Evolutionary conservation across 35 echinoderm and acorn worm genomes (phyloP).

Genomic region (Apostichopus japonicus): DNA sequence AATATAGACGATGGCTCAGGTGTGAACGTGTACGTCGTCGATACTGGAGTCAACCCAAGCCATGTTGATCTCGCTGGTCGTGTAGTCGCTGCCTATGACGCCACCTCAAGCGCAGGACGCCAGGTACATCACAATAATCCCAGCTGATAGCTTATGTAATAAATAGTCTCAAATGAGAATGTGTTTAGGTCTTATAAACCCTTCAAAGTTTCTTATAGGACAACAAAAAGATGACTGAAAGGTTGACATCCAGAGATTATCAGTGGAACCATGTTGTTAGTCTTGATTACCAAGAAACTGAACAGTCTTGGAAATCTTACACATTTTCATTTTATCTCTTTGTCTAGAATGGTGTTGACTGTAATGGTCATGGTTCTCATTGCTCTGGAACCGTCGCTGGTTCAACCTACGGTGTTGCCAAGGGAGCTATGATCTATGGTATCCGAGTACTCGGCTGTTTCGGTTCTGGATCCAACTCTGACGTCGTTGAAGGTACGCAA

Average conservation of each 20-base stretch:
- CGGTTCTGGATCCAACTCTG: slow-evolving; percentile 62
- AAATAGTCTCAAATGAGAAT: too few species aligned
- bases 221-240: too few species aligned
- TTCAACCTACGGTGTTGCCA: slow-evolving; percentile 74
- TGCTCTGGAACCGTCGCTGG: slow-evolving; percentile 61
- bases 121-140: not conserved
- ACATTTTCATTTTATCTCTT: too few species aligned
- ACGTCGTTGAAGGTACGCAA: slow-evolving; percentile 43
- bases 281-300: too few species aligned
- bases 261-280: too few species aligned
- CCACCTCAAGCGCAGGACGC: slow-evolving; percentile 9
- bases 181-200: too few species aligned
- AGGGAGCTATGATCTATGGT: slow-evolving; percentile 67
- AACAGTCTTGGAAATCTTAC: too few species aligned
- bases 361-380: too few species aligned
- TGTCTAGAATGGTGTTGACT: too few species aligned
- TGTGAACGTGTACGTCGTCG: slow-evolving; percentile 84
- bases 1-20: slow-evolving; percentile 65
- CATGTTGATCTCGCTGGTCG: slow-evolving; percentile 69
- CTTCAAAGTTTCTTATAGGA: too few species aligned
- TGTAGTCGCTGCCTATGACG: slow-evolving; percentile 27
- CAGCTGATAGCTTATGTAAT: too few species aligned
- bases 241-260: too few species aligned
- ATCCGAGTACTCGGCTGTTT: slow-evolving; percentile 72
- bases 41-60: slow-evolving; percentile 77